Percentiles rank a stretch among this genome's conserved stretches.
These are phyloP conservation scores for Aromia moschata DNA, from an alignment of 2,888 invertebrate species.

Conservation along the genomic window DNA sequence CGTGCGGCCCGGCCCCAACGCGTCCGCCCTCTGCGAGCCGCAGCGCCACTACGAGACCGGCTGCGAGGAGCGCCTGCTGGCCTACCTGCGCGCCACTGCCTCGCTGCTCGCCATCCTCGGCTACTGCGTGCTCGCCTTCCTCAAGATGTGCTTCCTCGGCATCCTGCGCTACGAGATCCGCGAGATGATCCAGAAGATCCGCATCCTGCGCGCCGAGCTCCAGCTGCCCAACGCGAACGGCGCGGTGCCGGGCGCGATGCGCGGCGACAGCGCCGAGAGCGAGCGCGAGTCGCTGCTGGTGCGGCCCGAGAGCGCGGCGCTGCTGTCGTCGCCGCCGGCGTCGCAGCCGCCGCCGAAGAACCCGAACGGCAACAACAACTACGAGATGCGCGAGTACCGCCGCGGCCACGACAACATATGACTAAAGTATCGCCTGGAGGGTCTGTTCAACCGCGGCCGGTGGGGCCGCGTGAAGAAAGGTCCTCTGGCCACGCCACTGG, in stretches of 20 bases:
- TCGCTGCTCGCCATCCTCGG: slow-evolving; percentile 81
- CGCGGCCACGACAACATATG: slow-evolving; percentile 70
- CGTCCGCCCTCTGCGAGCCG: slow-evolving; percentile 42
- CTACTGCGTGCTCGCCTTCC: slow-evolving; percentile 88
- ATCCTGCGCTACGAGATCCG: slow-evolving; percentile 79
- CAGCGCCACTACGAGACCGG: slow-evolving; percentile 63
- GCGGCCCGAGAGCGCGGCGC: slow-evolving; percentile 65
- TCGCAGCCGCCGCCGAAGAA: slow-evolving; percentile 64
- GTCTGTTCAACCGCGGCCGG: slow-evolving; percentile 70
- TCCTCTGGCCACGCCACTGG: slow-evolving; percentile 63
- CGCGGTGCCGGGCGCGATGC: slow-evolving; percentile 65
- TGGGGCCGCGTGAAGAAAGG: slow-evolving; percentile 64
- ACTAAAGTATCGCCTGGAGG: slow-evolving; percentile 81
- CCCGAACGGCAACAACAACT: slow-evolving; percentile 81
- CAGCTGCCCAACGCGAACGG: slow-evolving; percentile 69
- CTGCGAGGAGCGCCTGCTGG: slow-evolving; percentile 77
- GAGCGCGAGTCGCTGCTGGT: slow-evolving; percentile 70
- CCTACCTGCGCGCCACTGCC: slow-evolving; percentile 81
- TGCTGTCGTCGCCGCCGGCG: slow-evolving; percentile 57
- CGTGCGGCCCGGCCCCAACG: slow-evolving; percentile 49
- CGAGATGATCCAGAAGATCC: slow-evolving; percentile 92
- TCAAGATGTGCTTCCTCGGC: slow-evolving; percentile 86
- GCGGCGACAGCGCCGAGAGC: slow-evolving; percentile 64
- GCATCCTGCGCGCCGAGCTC: slow-evolving; percentile 76
- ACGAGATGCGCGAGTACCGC: slow-evolving; percentile 80